phyloP scores from a whole-genome alignment of 2,888 invertebrate species.

The Hydriomena furcata region DNA sequence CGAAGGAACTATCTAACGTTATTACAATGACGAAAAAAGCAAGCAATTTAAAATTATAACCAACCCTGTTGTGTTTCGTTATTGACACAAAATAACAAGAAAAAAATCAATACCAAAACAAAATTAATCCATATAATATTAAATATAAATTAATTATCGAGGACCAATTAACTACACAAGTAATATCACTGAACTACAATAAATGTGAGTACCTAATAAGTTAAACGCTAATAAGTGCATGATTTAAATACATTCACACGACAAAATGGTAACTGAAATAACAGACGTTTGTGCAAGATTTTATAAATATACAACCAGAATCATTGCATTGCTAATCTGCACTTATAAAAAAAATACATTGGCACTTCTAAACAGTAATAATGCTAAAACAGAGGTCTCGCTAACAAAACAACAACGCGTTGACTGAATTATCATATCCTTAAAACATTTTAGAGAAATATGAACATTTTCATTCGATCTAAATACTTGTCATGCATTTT shows the following conservation, averaged over 20 bases:
- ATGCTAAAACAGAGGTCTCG: no score
- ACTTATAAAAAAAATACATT: slow-evolving; percentile 18
- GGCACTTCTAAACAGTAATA: no score
- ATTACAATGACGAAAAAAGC: slow-evolving; percentile 25
- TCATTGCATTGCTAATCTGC: slow-evolving; percentile 11
- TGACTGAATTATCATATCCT: no score
- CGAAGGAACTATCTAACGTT: slow-evolving; percentile 54
- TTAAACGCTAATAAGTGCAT: slow-evolving; percentile 41
- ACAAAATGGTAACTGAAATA: slow-evolving; percentile 68
- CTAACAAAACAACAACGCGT: no score
- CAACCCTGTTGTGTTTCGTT: slow-evolving; percentile 48
- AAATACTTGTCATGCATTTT: no score
- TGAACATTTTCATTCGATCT: neutral
- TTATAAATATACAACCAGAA: slow-evolving; percentile 30
- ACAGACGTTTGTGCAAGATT: slow-evolving; percentile 54
- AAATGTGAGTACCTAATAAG: slow-evolving; percentile 18
- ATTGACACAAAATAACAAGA: slow-evolving; percentile 26
- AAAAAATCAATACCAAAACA: slow-evolving; percentile 25
- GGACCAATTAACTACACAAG: slow-evolving; percentile 43
- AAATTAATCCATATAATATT: slow-evolving; percentile 17
- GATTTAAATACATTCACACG: slow-evolving; percentile 47
- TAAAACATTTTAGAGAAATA: no score
- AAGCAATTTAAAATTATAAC: slow-evolving; percentile 34
- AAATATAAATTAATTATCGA: slow-evolving; percentile 15
- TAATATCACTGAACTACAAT: slow-evolving; percentile 65